phyloP scores from a whole-genome alignment of 2,888 invertebrate species.

The Mythimna ferrago region DNA sequence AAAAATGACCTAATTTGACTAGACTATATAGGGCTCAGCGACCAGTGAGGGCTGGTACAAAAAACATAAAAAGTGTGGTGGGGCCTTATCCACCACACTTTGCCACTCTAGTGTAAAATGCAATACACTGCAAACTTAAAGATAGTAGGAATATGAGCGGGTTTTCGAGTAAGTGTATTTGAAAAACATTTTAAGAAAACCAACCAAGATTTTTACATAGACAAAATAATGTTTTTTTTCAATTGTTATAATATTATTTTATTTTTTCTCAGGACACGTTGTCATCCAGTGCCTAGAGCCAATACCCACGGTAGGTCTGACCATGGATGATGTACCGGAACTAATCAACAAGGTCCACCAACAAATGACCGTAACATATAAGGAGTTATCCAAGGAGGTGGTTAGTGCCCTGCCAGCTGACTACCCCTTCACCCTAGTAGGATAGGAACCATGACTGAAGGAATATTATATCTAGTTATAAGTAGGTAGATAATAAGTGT shows the following conservation, averaged over 20 bases:
- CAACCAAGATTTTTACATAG: background rate
- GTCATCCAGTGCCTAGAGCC: conserved; percentile 88
- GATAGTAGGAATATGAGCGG: no score
- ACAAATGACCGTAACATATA: conserved; percentile 85
- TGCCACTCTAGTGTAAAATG: no score
- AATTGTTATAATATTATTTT: background rate
- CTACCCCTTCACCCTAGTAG: conserved; percentile 78
- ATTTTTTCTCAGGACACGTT: conserved; percentile 85
- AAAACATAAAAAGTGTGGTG: no score
- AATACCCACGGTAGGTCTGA: conserved; percentile 85
- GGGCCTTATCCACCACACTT: no score
- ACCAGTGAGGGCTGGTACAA: no score
- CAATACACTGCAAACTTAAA: no score
- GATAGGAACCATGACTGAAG: conserved; percentile 57
- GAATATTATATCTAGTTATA: conserved; percentile 14
- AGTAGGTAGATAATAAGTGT: conserved; percentile 7
- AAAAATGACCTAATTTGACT: no score
- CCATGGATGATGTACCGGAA: conserved; percentile 83
- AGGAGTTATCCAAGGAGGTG: conserved; percentile 85
- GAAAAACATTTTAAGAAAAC: background rate
- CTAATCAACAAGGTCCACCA: conserved; percentile 82
- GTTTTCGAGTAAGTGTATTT: no score
- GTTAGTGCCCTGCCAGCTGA: conserved; percentile 79
- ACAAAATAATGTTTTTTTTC: no score
- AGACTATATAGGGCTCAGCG: no score